Conservation (phyloP, 2,797 vertebrate species). For the Acanthiza pusilla region DNA sequence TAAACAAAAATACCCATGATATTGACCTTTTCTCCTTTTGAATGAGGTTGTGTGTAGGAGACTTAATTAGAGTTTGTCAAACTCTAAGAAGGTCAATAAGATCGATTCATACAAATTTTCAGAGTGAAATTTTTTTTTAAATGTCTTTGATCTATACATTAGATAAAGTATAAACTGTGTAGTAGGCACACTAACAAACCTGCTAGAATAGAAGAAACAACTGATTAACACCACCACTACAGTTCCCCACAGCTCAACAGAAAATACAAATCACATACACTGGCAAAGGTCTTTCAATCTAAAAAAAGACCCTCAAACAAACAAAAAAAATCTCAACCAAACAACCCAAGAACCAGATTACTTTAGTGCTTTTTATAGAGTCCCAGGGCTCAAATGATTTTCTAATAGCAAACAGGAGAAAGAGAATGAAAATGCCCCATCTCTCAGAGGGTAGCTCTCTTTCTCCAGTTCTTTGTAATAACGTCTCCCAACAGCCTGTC, state of each 20-base stretch:
- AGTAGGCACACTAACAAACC: background rate
- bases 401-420: background rate
- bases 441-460: background rate
- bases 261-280: background rate
- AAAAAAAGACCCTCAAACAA: background rate
- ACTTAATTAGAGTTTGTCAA: constrained; percentile 64
- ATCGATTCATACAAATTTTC: constrained; percentile 66
- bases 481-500: background rate
- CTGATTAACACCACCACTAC: background rate
- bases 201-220: background rate
- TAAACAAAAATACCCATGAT: background rate
- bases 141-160: background rate
- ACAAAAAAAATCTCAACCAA: background rate
- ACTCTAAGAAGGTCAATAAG: constrained; percentile 52
- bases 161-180: background rate
- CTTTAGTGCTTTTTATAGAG: background rate
- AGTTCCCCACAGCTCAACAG: background rate
- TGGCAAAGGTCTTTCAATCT: background rate
- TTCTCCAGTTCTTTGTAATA: background rate
- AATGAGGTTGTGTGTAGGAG: background rate
- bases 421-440: background rate
- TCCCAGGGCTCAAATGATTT: background rate
- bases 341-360: background rate
- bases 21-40: background rate
- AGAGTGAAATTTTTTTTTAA: background rate